Percentiles rank a stretch among this genome's conserved stretches.
phyloP scores from a whole-genome alignment of 2,797 vertebrate species.

The Pristis pectinata region DNA sequence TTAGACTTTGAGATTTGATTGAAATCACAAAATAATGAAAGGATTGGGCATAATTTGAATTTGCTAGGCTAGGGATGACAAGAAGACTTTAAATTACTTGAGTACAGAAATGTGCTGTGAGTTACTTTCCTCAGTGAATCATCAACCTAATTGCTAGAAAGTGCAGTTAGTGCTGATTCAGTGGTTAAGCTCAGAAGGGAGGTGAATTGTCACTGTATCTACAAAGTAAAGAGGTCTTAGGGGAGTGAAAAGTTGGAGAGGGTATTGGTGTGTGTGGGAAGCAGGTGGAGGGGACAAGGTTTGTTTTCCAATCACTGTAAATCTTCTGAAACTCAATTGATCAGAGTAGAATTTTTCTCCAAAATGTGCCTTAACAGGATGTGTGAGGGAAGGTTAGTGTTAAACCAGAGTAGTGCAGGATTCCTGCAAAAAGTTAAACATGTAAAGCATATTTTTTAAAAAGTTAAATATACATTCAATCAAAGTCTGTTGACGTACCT shows the following conservation, averaged over 20 bases:
- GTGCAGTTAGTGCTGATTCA: not conserved
- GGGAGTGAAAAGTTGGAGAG: too few species aligned
- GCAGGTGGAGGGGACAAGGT: not conserved
- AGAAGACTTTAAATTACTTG: not conserved
- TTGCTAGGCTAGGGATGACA: not conserved
- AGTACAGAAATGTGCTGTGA: not conserved
- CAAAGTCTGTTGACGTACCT: not conserved
- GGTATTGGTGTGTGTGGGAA: too few species aligned
- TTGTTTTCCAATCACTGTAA: not conserved
- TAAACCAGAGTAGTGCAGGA: not conserved
- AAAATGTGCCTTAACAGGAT: not conserved
- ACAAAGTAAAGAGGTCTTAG: not conserved
- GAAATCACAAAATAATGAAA: not conserved
- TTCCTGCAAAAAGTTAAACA: too few species aligned
- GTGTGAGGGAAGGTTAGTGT: not conserved
- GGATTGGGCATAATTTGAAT: not conserved
- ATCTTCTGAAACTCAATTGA: not conserved
- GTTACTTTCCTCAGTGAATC: not conserved
- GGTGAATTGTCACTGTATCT: not conserved
- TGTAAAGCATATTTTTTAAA: not conserved
- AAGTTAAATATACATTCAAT: not conserved
- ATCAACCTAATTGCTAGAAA: not conserved
- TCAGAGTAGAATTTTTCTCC: not conserved
- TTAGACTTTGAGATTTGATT: not conserved
- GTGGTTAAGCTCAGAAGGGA: not conserved